Evolutionary conservation across 2,797 vertebrate species (phyloP).

Genomic region (Malurus splendens): DNA sequence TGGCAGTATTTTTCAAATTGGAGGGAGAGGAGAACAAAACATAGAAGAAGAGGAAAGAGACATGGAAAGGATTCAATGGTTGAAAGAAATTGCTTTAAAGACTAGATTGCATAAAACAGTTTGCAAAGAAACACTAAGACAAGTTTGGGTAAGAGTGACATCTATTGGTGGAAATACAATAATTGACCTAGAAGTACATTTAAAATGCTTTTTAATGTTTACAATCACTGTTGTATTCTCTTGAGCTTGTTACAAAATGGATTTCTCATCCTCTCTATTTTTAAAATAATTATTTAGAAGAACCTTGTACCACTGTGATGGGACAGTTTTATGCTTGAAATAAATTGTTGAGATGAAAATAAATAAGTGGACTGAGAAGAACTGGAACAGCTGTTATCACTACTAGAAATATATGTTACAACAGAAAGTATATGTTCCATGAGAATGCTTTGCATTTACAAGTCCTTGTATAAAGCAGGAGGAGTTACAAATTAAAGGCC

Average conservation of each 20-base stretch:
- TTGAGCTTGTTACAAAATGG: not conserved
- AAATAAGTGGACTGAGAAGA: not conserved
- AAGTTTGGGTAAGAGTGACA: constrained; percentile 54
- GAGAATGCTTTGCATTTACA: not conserved
- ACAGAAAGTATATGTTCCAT: not conserved
- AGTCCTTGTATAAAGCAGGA: not conserved
- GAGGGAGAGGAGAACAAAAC: not conserved
- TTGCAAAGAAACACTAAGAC: not conserved
- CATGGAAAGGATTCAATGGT: not conserved
- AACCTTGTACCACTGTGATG: not conserved
- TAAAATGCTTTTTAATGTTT: not conserved
- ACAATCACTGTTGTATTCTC: not conserved
- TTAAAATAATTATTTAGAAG: not conserved
- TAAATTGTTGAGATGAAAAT: not conserved
- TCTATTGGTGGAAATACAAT: constrained; percentile 42
- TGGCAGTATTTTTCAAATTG: not conserved
- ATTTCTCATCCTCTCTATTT: not conserved
- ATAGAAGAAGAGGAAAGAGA: not conserved
- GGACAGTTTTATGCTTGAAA: not conserved
- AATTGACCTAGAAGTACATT: not conserved
- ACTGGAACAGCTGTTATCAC: not conserved
- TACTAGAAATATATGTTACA: not conserved
- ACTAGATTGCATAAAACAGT: not conserved
- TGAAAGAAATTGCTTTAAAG: not conserved
- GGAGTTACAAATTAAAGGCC: not conserved